Evolutionary conservation across 2,888 invertebrate genomes (phyloP), one percentile per base, ranked within the genome.

Genomic region (Lepeophtheirus nordmannii): DNA sequence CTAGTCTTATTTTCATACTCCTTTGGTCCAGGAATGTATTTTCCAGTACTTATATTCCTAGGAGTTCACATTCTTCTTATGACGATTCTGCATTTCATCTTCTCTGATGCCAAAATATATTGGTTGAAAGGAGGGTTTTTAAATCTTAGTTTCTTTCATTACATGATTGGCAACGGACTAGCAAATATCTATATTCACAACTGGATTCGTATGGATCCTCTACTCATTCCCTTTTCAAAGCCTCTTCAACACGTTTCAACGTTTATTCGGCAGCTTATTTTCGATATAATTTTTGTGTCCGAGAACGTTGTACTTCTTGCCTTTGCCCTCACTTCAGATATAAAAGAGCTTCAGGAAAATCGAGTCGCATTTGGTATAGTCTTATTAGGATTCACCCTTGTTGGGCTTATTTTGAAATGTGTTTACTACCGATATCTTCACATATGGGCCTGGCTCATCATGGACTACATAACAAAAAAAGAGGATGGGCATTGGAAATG

Each of bases 401-500:
- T 64, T n/a, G 64, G 64, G 30, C 56, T 64, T 9, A 64, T 64
- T 53, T 41, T 64, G 39, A 64, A 64, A 23, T 64, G 64, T 53
- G 64, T 64, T 3, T 64, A 64, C 64, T 64, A 64, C 56, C 39
- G 64, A 10, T 64, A 64, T 22, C 46, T 64, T 17, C 64, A 64
- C 10, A 46, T 64, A 10, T 64, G 64, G 64, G 64, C 64, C 1
- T 64, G 64, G 64, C 46, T 64, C n/a, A 64, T 64, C 46, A 64
- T 64, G 64, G 64, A 64, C 37, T 64, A 64, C 56, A 64, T 41
- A 14, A 64, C 64, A n/a, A 46, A 41, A 56, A 64, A 22, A 10
- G 56, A 64, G n/a, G 64, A 64, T 40, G 64, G 64, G 10, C 64
- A 64, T 41, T 64, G 64, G 64, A 64, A 64, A 40, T 64, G 64